These are phyloP conservation scores for Pterocles orientalis DNA, from an alignment of 2,113 vertebrate species.

Conservation along the genomic window DNA sequence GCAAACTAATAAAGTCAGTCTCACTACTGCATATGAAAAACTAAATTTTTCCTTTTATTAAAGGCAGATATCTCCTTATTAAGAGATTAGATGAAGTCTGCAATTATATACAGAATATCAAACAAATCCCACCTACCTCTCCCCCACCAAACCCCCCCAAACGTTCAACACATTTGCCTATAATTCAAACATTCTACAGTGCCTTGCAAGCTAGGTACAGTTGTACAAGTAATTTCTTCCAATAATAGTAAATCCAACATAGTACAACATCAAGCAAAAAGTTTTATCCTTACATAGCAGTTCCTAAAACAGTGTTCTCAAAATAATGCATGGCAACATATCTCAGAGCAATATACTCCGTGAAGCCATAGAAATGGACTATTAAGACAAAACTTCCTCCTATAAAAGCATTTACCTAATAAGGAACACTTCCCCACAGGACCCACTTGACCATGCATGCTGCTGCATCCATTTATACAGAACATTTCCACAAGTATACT, in stretches of 20 bases:
- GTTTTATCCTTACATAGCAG: neutral
- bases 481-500: neutral
- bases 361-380: neutral
- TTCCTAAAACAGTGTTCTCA: neutral
- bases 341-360: neutral
- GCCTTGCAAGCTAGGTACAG: neutral
- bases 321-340: neutral
- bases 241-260: neutral
- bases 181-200: neutral
- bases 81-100: neutral
- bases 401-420: neutral
- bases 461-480: neutral
- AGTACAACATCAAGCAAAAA: neutral
- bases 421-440: neutral
- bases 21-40: neutral
- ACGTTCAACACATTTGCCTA: neutral
- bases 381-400: neutral
- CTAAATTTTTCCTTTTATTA: neutral
- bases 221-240: neutral
- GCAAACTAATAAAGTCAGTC: neutral
- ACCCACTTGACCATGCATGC: neutral
- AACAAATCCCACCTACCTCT: neutral
- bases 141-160: neutral
- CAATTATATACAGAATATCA: neutral
- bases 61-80: neutral